Evolutionary conservation across 1,140 invertebrate species (phyloP).

Genomic region (Cherax quadricarinatus): DNA sequence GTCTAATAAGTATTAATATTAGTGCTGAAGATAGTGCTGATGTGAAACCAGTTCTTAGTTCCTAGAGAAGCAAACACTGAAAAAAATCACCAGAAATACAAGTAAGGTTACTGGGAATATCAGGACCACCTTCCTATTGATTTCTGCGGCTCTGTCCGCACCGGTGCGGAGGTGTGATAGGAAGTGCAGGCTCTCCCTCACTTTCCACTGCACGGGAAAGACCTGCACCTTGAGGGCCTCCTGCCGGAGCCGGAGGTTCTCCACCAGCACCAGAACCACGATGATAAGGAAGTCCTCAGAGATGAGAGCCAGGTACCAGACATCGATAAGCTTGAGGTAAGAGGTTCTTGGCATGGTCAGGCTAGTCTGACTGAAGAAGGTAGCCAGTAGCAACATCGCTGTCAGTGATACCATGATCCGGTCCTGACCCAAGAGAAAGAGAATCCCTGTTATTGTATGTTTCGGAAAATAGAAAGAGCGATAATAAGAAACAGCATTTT

Average conservation of each 20-base stretch:
- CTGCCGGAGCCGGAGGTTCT: not conserved
- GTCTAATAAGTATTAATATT: too few relatives aligned
- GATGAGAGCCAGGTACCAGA: slow-evolving; percentile 67
- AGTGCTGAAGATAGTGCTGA: too few relatives aligned
- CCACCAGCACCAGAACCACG: slow-evolving; percentile 35
- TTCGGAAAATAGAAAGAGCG: too few relatives aligned
- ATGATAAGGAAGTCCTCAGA: slow-evolving; percentile 56
- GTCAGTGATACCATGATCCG: slow-evolving; percentile 71
- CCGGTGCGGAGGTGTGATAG: not conserved
- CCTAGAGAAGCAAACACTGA: not conserved
- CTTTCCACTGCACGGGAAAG: not conserved
- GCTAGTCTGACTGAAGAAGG: slow-evolving; percentile 65
- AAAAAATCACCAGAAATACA: not conserved
- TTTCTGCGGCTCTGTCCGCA: not conserved
- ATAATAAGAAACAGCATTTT: too few relatives aligned
- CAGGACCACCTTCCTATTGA: not conserved
- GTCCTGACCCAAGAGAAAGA: slow-evolving; percentile 12
- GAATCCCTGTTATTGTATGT: not conserved
- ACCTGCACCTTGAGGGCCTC: not conserved
- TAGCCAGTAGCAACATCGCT: slow-evolving; percentile 58
- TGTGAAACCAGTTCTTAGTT: too few relatives aligned
- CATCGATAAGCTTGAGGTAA: slow-evolving; percentile 68
- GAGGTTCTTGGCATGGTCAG: slow-evolving; percentile 54
- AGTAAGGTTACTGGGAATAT: not conserved
- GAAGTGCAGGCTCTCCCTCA: not conserved